Evolutionary conservation across 2,113 vertebrate genomes (phyloP), one percentile per base, ranked within the genome.

Genomic region (Microcebus griseorufus): DNA sequence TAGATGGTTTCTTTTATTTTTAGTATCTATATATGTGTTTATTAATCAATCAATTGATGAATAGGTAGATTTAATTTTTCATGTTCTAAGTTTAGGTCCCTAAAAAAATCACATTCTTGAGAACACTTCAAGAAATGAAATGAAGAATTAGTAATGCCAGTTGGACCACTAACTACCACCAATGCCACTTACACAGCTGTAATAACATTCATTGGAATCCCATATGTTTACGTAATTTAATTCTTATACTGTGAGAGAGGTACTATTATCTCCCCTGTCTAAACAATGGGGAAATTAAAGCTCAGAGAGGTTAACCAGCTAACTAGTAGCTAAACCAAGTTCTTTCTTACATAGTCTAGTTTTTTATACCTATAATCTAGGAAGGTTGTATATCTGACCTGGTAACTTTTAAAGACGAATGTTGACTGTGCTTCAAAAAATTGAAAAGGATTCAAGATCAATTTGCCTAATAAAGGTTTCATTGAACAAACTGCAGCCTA

Each of bases 401-500:
- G 27, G 2, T 48, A 76, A 81, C 22, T 91, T 96, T 91, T 78
- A 91, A 95, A 95, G 16, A 58, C 55, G 51, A 93, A 75, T 48
- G 34, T 92, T 87, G 23, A 42, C 73, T 22, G 84, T 85, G 39
- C 67, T 75, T 95, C 7, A 64, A 94, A 90, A 88, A 84, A 10
- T 20, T 42, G 62, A 82, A 82, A 90, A 67, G n/a, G 27, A 34
- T 85, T 94, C 34, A 88, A 89, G n/a, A 62, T 88, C 39, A 84
- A 51, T 94, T 97, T 85, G 34, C 42, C n/a, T 94, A 76, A 85
- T 82, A 85, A 88, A 85, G 5, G 20, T 93, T 92, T 94, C 37
- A 78, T 7, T 58, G 75, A 78, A 85, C 62, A 88, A 88, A 90
- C 34, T 84, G 55, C 32, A 81, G 39, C 55, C 48, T 67, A n/a